Base-by-base conservation (phyloP, 2,797 vertebrate species). In the Gastrophryne carolinensis region DNA sequence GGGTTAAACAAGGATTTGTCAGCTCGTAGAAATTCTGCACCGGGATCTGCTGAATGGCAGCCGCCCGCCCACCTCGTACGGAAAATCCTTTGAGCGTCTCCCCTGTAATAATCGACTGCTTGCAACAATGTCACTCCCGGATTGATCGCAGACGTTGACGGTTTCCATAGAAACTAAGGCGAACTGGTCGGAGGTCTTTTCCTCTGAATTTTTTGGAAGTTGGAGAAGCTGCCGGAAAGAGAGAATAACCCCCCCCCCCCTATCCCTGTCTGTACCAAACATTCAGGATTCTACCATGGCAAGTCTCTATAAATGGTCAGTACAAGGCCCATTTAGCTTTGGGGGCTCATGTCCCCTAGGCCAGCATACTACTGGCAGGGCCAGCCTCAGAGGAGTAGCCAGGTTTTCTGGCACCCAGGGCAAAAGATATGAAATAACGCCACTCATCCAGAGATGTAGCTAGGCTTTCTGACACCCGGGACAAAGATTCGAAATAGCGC, bases 101-200 rank as follows among this genome's bases (percentile, higher is more conserved):
- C 35, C n/a, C 21, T 10, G 29, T 26, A 29, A 11, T 44, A 26
- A 58, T 44, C 19, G 67, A 57, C 66, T 56, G 17, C 7, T 24
- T 54, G 8, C 52, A 35, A 24, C 23, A n/a, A 37, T 17, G n/a
- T 30, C 54, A 49, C 68, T 50, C 30, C 15, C 26, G 34, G 54
- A 72, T 32, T 11, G 54, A 71, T 26, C 47, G 53, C 10, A 15
- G 30, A 49, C 56, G 30, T 15, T n/a, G 39, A 6, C 19, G 27
- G 68, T 72, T 72, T 19, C 68, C 39, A 72, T 47, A 21, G 68
- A 29, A 61, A 61, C 41, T n/a, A 4, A 58, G 17, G 3, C 23
- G 68, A 49, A n/a, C 12, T 57, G 17, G 23, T 8, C 49, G 26
- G 26, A 44, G 53, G 67, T 44, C 29, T 53, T 54, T 54, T 35